These are phyloP conservation scores for Coptodon rendalli DNA, from an alignment of 2,113 vertebrate genomes.

Conservation along the genomic window DNA sequence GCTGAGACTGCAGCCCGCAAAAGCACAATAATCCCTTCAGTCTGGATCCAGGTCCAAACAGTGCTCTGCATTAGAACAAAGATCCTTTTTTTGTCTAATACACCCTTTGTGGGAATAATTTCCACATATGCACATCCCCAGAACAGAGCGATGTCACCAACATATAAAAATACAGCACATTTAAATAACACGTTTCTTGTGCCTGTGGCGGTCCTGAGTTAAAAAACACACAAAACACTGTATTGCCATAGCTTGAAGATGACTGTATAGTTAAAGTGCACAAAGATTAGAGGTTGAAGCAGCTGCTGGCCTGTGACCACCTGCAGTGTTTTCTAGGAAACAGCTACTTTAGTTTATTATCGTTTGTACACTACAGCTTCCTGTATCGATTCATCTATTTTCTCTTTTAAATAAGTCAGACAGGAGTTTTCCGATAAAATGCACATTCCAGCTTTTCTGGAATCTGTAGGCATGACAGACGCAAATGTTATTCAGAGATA, in stretches of 20 bases:
- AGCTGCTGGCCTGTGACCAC: background rate
- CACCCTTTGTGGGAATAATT: slow-evolving; percentile 1
- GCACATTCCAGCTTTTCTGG: background rate
- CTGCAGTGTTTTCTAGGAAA: background rate
- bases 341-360: background rate
- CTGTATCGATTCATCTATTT: background rate
- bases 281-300: background rate
- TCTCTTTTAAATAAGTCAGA: background rate
- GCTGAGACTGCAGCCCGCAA: background rate
- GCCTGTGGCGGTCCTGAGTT: background rate
- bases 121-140: background rate
- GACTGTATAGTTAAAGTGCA: background rate
- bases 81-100: background rate
- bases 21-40: background rate
- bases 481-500: background rate
- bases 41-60: background rate
- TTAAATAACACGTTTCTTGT: background rate
- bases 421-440: background rate
- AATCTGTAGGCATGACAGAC: background rate
- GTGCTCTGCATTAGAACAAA: background rate
- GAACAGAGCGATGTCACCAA: background rate
- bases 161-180: background rate
- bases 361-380: background rate
- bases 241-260: background rate
- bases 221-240: background rate